Conservation (phyloP, 2,888 invertebrate genomes). For the Leptinotarsa tumamoca region DNA sequence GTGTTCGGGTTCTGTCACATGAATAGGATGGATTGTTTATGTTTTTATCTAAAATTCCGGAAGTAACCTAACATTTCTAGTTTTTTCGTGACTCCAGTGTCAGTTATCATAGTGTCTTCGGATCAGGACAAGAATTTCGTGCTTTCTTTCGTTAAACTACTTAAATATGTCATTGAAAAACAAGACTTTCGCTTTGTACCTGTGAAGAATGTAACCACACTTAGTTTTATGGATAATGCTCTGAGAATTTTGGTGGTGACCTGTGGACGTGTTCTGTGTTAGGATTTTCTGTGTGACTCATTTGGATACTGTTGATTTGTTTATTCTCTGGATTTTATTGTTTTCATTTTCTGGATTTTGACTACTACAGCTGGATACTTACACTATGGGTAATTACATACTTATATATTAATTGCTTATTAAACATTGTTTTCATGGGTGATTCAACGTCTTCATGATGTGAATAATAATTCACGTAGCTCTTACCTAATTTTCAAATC, state of each 20-base stretch:
- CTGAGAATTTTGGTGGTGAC: slow-evolving; percentile 40
- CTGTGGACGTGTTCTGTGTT: slow-evolving; percentile 39
- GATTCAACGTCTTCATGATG: too few species aligned
- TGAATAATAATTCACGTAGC: too few species aligned
- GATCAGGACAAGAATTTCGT: neutral
- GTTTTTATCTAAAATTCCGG: slow-evolving; percentile 49
- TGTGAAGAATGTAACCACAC: slow-evolving; percentile 49
- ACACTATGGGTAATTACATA: slow-evolving; percentile 39
- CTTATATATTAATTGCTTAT: neutral
- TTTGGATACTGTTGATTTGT: slow-evolving; percentile 32
- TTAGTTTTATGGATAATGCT: slow-evolving; percentile 41
- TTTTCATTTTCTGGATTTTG: slow-evolving; percentile 27
- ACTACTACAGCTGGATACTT: slow-evolving; percentile 18
- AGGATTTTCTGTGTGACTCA: slow-evolving; percentile 47
- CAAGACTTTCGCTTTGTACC: slow-evolving; percentile 51
- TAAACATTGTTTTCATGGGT: neutral
- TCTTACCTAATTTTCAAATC: too few species aligned
- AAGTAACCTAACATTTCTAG: slow-evolving; percentile 37
- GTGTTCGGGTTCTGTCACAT: slow-evolving; percentile 42
- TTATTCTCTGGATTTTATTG: slow-evolving; percentile 30
- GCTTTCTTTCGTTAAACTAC: slow-evolving; percentile 26
- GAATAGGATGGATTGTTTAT: slow-evolving; percentile 48
- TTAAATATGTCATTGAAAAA: slow-evolving; percentile 38
- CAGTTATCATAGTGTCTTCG: slow-evolving; percentile 14
- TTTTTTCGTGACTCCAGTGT: slow-evolving; percentile 19